A percentile compares a stretch with the other conserved stretches of the same genome.
These are phyloP conservation scores for Bubo scandiacus DNA, from an alignment of 2,113 vertebrate genomes.

Conservation along the genomic window DNA sequence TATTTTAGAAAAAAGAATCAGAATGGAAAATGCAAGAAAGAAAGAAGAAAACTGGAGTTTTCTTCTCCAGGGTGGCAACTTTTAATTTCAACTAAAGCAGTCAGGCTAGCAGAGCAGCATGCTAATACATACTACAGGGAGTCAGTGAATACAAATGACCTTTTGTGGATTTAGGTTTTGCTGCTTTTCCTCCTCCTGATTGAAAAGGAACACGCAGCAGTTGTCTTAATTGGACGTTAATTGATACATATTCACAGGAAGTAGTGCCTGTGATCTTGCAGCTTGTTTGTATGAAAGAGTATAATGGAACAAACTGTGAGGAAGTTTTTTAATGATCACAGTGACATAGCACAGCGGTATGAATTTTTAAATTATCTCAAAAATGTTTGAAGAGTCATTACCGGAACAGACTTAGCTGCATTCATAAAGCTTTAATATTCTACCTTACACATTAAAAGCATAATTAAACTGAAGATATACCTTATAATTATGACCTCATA, in stretches of 20 bases:
- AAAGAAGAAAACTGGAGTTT: neutral
- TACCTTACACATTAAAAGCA: neutral
- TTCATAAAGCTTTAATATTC: slow-evolving; percentile 26
- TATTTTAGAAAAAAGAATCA: neutral
- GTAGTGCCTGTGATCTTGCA: slow-evolving; percentile 21
- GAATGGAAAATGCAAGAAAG: neutral
- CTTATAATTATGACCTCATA: slow-evolving; percentile 45
- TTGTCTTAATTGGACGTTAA: slow-evolving; percentile 40
- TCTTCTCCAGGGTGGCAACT: neutral
- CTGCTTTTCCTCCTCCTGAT: slow-evolving; percentile 1
- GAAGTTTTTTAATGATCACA: neutral
- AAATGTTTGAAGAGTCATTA: slow-evolving; percentile 30
- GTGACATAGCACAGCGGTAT: neutral
- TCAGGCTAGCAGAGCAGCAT: neutral
- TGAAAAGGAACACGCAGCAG: slow-evolving; percentile 4
- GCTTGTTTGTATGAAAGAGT: slow-evolving; percentile 12
- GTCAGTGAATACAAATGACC: slow-evolving; percentile 11
- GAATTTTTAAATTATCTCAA: slow-evolving; percentile 27
- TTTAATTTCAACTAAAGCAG: slow-evolving; percentile 23
- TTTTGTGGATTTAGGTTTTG: neutral
- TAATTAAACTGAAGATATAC: slow-evolving; percentile 36
- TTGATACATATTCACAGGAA: slow-evolving; percentile 44
- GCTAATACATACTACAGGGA: neutral
- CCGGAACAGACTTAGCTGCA: slow-evolving; percentile 2
- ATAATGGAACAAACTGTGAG: neutral